Conservation (phyloP, 2,113 vertebrate genomes). For the Lanius ludovicianus region DNA sequence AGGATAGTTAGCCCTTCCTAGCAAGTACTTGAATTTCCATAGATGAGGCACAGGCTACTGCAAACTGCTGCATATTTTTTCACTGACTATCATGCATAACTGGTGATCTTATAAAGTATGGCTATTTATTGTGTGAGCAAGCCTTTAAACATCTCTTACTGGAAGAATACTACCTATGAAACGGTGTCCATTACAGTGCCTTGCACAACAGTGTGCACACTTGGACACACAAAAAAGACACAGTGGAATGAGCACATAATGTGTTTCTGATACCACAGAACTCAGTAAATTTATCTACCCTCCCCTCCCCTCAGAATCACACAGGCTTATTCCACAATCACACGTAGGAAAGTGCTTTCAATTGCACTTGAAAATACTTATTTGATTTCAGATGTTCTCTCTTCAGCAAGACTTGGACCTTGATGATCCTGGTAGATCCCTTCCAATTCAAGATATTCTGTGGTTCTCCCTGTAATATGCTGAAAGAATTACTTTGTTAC, state of each 20-base stretch:
- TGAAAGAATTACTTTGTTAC: neutral
- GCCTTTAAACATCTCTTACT: neutral
- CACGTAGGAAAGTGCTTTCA: neutral
- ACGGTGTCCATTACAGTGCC: neutral
- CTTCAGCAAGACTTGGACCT: neutral
- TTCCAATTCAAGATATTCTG: neutral
- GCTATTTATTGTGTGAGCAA: neutral
- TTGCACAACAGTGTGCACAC: neutral
- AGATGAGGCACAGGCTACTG: neutral
- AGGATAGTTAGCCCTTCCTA: neutral
- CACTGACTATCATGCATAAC: neutral
- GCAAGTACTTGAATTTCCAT: neutral
- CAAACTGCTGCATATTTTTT: neutral
- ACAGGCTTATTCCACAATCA: neutral
- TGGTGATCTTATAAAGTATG: neutral
- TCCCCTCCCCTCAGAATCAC: neutral
- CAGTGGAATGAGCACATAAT: rapidly evolving
- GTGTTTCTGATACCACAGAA: neutral
- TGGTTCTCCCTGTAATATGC: neutral
- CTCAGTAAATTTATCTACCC: neutral
- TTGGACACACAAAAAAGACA: neutral
- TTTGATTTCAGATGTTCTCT: neutral
- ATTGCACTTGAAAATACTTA: neutral
- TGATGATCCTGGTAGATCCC: neutral
- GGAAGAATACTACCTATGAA: neutral